Evolutionary conservation across 2,888 invertebrate species (phyloP).

Genomic region (Tigriopus californicus): DNA sequence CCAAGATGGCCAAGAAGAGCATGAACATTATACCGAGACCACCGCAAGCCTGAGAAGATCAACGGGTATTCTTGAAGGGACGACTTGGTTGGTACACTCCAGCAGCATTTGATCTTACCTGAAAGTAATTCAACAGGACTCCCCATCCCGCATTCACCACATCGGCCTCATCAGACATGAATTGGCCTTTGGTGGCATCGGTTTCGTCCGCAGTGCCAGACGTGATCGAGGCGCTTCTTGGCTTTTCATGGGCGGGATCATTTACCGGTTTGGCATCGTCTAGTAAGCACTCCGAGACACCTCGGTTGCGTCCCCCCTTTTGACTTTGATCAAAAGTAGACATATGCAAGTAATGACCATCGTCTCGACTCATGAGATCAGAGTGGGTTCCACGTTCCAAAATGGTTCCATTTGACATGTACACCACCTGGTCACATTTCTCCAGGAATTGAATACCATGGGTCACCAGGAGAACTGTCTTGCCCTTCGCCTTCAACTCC

Average conservation of each 20-base stretch:
- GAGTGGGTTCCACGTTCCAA: conserved; percentile 30
- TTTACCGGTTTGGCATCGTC: too few relatives aligned
- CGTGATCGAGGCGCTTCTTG: too few relatives aligned
- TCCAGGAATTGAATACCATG: conserved; percentile 30
- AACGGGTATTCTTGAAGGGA: too few relatives aligned
- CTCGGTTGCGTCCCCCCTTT: not conserved
- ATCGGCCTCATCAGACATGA: conserved; percentile 14
- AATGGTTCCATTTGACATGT: conserved; percentile 31
- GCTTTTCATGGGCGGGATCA: too few relatives aligned
- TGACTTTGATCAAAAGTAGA: too few relatives aligned
- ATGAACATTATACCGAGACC: conserved; percentile 25
- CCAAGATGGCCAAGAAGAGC: conserved; percentile 23
- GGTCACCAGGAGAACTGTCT: conserved; percentile 29
- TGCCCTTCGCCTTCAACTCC: conserved; percentile 25
- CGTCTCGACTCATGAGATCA: conserved; percentile 24
- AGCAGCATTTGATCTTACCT: not conserved
- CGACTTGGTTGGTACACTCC: too few relatives aligned
- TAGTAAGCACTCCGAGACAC: not conserved
- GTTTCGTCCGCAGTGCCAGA: too few relatives aligned
- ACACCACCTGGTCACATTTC: conserved; percentile 32
- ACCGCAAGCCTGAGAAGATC: conserved; percentile 27
- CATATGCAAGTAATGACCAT: too few relatives aligned
- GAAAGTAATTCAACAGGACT: not conserved
- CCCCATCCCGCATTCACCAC: conserved; percentile 14
- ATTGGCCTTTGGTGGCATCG: too few relatives aligned